Conservation (phyloP, 2,113 vertebrate genomes). For the Herpetotheres cachinnans region DNA sequence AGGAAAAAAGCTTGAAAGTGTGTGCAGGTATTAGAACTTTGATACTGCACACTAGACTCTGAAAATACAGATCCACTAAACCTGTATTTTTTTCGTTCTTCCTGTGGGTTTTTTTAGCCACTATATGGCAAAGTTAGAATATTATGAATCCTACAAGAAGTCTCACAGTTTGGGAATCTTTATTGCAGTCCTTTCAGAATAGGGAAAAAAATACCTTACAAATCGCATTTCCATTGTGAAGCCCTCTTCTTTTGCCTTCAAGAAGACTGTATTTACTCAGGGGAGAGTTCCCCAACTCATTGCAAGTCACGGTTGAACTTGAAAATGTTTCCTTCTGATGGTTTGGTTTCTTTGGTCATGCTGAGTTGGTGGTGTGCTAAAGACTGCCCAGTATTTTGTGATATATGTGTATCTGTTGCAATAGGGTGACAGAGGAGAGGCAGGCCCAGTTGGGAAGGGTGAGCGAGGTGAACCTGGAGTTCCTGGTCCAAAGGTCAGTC, state of each 20-base stretch:
- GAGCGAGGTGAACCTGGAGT: slow-evolving; percentile 87
- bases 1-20: not conserved
- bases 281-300: not conserved
- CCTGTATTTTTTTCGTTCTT: not conserved
- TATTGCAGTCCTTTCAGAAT: not conserved
- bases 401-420: not conserved
- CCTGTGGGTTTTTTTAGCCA: not conserved
- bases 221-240: not conserved
- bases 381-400: not conserved
- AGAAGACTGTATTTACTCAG: not conserved
- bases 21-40: not conserved
- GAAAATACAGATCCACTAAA: not conserved
- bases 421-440: slow-evolving; percentile 91
- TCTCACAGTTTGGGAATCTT: not conserved
- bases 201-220: not conserved
- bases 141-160: not conserved
- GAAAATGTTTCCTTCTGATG: not conserved
- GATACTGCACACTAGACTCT: not conserved
- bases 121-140: not conserved
- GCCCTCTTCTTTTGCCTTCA: not conserved
- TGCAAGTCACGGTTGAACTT: not conserved
- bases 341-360: not conserved
- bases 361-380: not conserved
- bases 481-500: slow-evolving; percentile 88
- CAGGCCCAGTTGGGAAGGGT: slow-evolving; percentile 87